Percentiles rank a stretch among this genome's conserved stretches.
Conservation (phyloP, 2,888 invertebrate species). For the Uropetala carovei region DNA sequence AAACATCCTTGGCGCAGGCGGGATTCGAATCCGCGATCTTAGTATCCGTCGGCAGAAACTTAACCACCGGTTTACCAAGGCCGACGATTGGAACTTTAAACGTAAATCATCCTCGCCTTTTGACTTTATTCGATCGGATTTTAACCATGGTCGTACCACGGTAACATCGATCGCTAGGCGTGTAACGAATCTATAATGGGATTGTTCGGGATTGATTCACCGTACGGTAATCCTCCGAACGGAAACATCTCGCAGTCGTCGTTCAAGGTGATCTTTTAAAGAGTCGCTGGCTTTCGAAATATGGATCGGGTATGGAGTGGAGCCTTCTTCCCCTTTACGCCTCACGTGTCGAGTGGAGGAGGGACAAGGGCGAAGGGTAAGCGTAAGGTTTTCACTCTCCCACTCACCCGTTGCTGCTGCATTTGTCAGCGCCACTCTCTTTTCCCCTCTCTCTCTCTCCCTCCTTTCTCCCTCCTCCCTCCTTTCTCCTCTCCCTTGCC, state of each 20-base stretch:
- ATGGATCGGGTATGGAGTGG: slow-evolving; percentile 28
- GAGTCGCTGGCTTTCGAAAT: slow-evolving; percentile 19
- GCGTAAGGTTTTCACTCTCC: background rate
- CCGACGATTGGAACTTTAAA: no score
- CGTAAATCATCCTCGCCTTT: no score
- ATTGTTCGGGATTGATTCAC: slow-evolving; percentile 3
- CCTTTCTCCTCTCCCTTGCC: background rate
- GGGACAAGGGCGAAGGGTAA: background rate
- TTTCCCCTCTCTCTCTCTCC: background rate
- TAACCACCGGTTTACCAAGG: no score
- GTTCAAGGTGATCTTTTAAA: slow-evolving; percentile 32
- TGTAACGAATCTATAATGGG: background rate
- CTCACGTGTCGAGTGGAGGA: slow-evolving; percentile 1
- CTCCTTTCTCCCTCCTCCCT: background rate
- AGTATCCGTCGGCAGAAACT: no score
- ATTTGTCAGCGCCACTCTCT: background rate
- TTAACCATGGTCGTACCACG: no score
- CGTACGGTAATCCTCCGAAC: background rate
- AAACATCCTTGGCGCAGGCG: no score
- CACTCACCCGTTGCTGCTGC: background rate
- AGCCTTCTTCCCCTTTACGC: background rate
- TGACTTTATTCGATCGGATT: no score
- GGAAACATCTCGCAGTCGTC: slow-evolving; percentile 6
- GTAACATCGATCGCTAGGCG: background rate
- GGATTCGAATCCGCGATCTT: no score